A percentile compares a stretch with the other conserved stretches of the same genome.
phyloP scores from a whole-genome alignment of 2,113 vertebrate genomes.

The Paralichthys olivaceus region DNA sequence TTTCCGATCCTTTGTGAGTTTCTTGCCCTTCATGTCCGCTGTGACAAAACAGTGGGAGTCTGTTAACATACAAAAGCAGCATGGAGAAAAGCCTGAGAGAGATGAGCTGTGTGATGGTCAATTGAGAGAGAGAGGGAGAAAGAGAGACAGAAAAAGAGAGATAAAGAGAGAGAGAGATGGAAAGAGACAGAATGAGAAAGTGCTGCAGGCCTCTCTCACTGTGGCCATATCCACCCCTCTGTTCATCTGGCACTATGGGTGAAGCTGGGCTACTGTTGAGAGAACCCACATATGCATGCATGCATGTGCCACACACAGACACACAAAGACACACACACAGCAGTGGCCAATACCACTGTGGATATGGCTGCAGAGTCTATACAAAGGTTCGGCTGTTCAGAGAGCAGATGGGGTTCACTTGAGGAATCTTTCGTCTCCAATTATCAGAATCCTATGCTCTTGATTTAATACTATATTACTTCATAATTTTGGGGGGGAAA shows the following conservation, averaged over 20 bases:
- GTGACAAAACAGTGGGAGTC: constrained; percentile 37
- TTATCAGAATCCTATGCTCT: constrained; percentile 30
- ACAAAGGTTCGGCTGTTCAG: not conserved
- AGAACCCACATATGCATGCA: constrained; percentile 9
- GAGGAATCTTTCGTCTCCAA: constrained; percentile 30
- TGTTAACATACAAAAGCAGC: constrained; percentile 58
- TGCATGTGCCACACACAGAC: constrained; percentile 13
- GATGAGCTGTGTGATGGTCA: constrained; percentile 38
- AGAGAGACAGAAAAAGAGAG: constrained; percentile 11
- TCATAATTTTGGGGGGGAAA: constrained; percentile 45
- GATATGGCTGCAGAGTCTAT: not conserved
- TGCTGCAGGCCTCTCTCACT: constrained; percentile 46
- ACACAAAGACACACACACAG: constrained; percentile 14
- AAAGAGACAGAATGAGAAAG: not conserved
- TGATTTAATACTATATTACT: constrained; percentile 50
- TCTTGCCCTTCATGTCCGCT: constrained; percentile 60
- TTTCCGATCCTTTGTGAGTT: constrained; percentile 24
- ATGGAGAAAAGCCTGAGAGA: constrained; percentile 40
- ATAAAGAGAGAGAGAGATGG: constrained; percentile 1
- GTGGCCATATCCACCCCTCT: constrained; percentile 58
- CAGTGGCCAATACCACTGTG: too few relatives aligned
- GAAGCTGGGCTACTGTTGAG: constrained; percentile 32
- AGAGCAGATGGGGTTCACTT: constrained; percentile 30
- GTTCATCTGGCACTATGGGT: constrained; percentile 48
- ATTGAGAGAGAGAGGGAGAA: constrained; percentile 15